Percentiles rank a stretch among this genome's conserved stretches.
Conservation (phyloP, 2,888 invertebrate genomes). For the Sceliomorpha sp. region DNA sequence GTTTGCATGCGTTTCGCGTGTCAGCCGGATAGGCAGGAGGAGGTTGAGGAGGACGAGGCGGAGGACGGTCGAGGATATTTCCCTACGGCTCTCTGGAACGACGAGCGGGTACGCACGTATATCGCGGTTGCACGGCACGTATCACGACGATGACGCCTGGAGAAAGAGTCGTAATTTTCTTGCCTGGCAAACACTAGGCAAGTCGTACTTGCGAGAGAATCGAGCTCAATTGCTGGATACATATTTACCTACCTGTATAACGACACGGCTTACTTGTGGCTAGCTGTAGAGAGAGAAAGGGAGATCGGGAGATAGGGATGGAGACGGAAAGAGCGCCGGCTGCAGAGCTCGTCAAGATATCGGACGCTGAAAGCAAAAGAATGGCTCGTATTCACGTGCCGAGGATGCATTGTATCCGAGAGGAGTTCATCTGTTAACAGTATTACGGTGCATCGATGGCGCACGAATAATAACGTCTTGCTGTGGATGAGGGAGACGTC, state of each 20-base stretch:
- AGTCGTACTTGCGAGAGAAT: conserved; percentile 41
- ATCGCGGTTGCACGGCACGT: conserved; percentile 3
- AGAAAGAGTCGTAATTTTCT: conserved; percentile 43
- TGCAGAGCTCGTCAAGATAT: too few species aligned
- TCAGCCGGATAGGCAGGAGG: too few species aligned
- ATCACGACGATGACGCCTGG: conserved; percentile 12
- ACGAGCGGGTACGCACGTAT: neutral
- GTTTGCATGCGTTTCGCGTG: conserved; percentile 9
- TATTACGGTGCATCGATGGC: too few species aligned
- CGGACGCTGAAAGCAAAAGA: too few species aligned
- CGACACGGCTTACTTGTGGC: conserved; percentile 20
- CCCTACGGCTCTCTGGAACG: neutral
- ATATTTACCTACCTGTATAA: conserved; percentile 40
- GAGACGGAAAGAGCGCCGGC: too few species aligned
- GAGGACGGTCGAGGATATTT: neutral
- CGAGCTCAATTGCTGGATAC: conserved; percentile 35
- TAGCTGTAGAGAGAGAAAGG: conserved; percentile 7
- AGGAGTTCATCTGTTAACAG: too few species aligned
- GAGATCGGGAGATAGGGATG: too few species aligned
- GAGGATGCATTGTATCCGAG: too few species aligned
- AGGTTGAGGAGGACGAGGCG: too few species aligned
- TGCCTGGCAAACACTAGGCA: conserved; percentile 24
- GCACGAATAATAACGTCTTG: too few species aligned
- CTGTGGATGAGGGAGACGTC: too few species aligned
- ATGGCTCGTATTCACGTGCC: too few species aligned